Evolutionary conservation across 2,888 invertebrate species (phyloP).

Genomic region (Platypus cylindrus): DNA sequence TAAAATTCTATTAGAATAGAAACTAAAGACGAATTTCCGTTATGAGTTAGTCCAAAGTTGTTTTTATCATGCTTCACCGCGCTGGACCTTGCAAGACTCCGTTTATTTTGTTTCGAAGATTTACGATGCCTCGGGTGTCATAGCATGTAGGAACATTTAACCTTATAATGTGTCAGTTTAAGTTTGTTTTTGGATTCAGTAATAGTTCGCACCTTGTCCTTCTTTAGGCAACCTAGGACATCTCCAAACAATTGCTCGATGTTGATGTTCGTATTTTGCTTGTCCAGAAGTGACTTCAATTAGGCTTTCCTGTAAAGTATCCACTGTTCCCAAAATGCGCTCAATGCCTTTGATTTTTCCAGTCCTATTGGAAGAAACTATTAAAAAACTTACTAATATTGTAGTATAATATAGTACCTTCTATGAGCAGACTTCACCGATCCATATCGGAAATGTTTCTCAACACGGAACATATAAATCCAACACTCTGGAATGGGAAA

Average conservation of each 20-base stretch:
- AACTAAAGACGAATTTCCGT: too few relatives aligned
- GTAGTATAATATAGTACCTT: conserved; percentile 31
- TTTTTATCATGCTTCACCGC: too few relatives aligned
- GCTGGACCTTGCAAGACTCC: too few relatives aligned
- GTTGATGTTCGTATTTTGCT: conserved; percentile 98
- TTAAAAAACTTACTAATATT: conserved; percentile 1
- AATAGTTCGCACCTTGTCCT: conserved; percentile 67
- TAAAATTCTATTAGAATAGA: too few relatives aligned
- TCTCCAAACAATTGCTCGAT: conserved; percentile 94
- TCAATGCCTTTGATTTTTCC: conserved; percentile 90
- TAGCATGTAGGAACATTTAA: too few relatives aligned
- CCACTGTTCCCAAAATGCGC: conserved; percentile 81
- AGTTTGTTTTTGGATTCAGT: too few relatives aligned
- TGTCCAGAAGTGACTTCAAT: conserved; percentile 94
- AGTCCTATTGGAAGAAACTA: conserved; percentile 39
- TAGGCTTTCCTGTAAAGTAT: conserved; percentile 77
- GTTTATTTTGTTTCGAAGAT: too few relatives aligned
- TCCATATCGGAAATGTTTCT: conserved; percentile 94
- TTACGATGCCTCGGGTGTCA: too few relatives aligned
- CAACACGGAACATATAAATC: conserved; percentile 97
- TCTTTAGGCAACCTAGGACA: conserved; percentile 96
- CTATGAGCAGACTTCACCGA: conserved; percentile 90
- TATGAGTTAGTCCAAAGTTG: too few relatives aligned
- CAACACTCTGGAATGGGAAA: conserved; percentile 98
- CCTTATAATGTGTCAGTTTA: too few relatives aligned